Evolutionary conservation across 2,888 invertebrate species (phyloP).

Genomic region (Drosophila mimetica): DNA sequence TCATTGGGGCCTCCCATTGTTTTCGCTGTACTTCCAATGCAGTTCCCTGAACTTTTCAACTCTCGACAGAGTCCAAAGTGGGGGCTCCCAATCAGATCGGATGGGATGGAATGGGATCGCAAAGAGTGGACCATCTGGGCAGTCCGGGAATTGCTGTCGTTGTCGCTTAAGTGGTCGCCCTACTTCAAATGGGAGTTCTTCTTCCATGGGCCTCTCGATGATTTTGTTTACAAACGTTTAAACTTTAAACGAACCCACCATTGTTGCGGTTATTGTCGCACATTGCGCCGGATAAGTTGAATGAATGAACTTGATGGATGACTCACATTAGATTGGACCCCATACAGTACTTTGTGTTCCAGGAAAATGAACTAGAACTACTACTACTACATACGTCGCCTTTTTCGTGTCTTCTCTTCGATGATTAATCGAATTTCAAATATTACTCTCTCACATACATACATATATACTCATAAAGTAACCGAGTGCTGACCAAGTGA

Average conservation of each 20-base stretch:
- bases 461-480: background rate
- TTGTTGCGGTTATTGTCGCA: conserved; percentile 30
- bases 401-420: background rate
- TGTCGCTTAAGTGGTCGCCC: conserved; percentile 49
- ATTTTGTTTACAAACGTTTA: conserved; percentile 63
- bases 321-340: conserved; percentile 9
- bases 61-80: conserved; percentile 4
- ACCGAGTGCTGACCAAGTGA: conserved; percentile 1
- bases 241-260: conserved; percentile 47
- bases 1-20: background rate
- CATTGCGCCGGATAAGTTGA: conserved; percentile 25
- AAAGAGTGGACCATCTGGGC: conserved; percentile 17
- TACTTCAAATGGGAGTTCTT: conserved; percentile 47
- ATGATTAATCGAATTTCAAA: conserved; percentile 18
- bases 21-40: conserved; percentile 1
- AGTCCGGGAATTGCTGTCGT: conserved; percentile 8
- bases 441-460: background rate
- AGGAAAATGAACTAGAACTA: background rate
- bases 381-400: background rate
- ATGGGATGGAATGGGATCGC: background rate
- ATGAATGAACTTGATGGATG: conserved; percentile 44
- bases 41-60: conserved; percentile 47
- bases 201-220: conserved; percentile 45
- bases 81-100: background rate
- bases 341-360: background rate